These are phyloP conservation scores for Neogale vison DNA, from an alignment of 2,113 vertebrate species.

Conservation along the genomic window DNA sequence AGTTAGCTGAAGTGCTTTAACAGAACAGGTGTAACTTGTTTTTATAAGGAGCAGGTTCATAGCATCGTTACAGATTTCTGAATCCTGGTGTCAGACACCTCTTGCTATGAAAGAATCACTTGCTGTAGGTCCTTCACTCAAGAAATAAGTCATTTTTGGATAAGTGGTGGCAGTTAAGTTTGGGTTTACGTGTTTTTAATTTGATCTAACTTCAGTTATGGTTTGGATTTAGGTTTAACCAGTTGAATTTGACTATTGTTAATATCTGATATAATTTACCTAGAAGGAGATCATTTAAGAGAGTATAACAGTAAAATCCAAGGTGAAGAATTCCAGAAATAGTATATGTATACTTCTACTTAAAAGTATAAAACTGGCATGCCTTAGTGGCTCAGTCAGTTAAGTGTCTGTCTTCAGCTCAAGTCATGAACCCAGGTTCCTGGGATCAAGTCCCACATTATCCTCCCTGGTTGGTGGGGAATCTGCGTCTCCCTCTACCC, in stretches of 20 bases:
- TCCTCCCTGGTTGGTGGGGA: not conserved
- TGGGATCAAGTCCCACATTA: not conserved
- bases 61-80: not conserved
- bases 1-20: not conserved
- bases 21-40: not conserved
- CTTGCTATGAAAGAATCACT: not conserved
- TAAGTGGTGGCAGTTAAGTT: not conserved
- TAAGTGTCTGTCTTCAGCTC: not conserved
- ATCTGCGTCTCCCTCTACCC: too few relatives aligned
- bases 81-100: not conserved
- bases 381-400: not conserved
- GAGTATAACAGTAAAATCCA: slow-evolving; percentile 12
- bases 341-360: not conserved
- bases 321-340: not conserved
- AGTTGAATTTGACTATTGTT: slow-evolving; percentile 25
- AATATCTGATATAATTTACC: slow-evolving; percentile 52
- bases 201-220: not conserved
- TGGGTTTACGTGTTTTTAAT: slow-evolving; percentile 34
- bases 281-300: slow-evolving; percentile 50
- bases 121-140: not conserved
- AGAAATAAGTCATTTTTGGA: slow-evolving; percentile 23
- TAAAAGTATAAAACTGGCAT: not conserved
- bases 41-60: not conserved
- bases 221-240: slow-evolving; percentile 24
- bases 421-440: not conserved